Base-by-base conservation (phyloP, 2,888 invertebrate species). In the Phengaris arion region DNA sequence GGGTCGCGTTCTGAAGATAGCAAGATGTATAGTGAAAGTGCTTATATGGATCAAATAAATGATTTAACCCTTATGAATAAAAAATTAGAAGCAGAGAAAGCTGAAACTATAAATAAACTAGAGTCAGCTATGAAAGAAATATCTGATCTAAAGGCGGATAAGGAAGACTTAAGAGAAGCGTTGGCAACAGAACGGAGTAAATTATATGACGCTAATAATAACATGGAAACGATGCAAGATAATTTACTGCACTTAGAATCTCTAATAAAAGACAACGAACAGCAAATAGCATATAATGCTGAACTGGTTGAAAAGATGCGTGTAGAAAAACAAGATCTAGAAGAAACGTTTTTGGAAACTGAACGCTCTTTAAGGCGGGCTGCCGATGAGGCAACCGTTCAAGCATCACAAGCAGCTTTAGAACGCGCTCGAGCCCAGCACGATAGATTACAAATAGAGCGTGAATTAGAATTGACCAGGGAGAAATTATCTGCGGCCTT, bases 401-500 rank as follows among this genome's bases (percentile, higher is more conserved):
- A 96, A 79, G 96, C 96, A 35, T 97, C 97, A 0, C 96, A 96
- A 83, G 95, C 95, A 0, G 94, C 96, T 0, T 89, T 96, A 57
- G 97, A 97, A 81, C 95, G 97, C 81, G 96, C 96, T 0, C 95
- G 96, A 80, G 94, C 96, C 3, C 94, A 95, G 75, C 96, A 96
- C 79, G 97, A 97, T 70, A 95, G 96, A 79, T 83, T 96, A 48
- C 93, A 94, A 45, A 85, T 96, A 52, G 96, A 97, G 85, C 94
- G 95, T 80, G 95, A 96, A 82, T 82, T 95, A 12, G 94, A 94
- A 80, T 94, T 94, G 78, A 87, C 94, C 9, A 93, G 94, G 76
- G 93, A 94, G 76, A 94, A 94, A 77, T 83, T 93, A 46, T 81
- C 87, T 0, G 80, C 81, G 6, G 85, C 87, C 0, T 81, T 89